Conservation (phyloP, 92 coral and sea anemone genomes). For the Parazoanthus atlanticus region DNA sequence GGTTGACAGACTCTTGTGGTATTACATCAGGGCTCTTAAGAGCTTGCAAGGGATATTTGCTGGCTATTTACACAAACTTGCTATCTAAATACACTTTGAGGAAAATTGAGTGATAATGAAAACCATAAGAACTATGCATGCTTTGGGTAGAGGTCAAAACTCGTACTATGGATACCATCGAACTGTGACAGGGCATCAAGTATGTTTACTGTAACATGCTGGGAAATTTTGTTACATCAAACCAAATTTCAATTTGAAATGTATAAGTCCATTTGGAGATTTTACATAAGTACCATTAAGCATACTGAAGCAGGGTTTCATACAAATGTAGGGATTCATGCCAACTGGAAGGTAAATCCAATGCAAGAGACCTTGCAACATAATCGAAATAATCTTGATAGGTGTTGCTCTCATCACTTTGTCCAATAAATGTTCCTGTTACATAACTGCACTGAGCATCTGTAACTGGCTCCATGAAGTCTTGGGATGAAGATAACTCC, state of each 20-base stretch:
- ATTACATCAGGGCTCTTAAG: constrained; percentile 23
- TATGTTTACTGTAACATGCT: constrained; percentile 7
- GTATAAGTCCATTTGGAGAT: constrained; percentile 15
- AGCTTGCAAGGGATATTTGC: constrained; percentile 24
- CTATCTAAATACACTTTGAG: constrained; percentile 35
- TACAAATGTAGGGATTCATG: constrained; percentile 35
- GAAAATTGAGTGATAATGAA: constrained; percentile 14
- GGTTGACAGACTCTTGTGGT: constrained; percentile 22
- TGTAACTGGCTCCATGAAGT: constrained; percentile 33
- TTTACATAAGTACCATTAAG: constrained; percentile 29
- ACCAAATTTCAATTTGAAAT: not conserved
- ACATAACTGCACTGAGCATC: constrained; percentile 32
- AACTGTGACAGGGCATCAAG: constrained; percentile 22
- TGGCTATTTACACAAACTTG: constrained; percentile 23
- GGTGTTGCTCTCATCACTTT: constrained; percentile 27
- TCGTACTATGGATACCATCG: constrained; percentile 7
- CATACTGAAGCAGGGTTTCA: constrained; percentile 24
- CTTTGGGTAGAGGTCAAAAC: constrained; percentile 18
- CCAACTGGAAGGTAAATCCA: constrained; percentile 28
- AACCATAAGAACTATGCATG: constrained; percentile 25
- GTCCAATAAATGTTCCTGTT: constrained; percentile 25
- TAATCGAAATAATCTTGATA: constrained; percentile 20
- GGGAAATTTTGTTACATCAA: constrained; percentile 21
- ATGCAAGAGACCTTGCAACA: constrained; percentile 29
- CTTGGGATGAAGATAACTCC: constrained; percentile 28